Conservation (phyloP, 1,140 invertebrate species). For the Homalodisca vitripennis region DNA sequence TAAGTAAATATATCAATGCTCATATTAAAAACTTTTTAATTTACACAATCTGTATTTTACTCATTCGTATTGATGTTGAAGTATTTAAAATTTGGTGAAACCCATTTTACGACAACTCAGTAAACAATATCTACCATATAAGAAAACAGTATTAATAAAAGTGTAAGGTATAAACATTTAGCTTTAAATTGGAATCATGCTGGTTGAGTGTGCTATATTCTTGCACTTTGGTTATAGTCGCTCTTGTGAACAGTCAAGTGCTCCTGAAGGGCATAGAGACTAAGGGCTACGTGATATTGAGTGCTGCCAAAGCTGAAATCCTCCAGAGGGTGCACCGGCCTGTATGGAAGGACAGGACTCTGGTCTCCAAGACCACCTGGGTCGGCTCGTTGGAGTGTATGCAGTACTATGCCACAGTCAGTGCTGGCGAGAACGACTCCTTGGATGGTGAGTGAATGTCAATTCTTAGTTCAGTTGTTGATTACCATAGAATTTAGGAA, state of each 20-base stretch:
- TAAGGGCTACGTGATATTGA: slow-evolving; percentile 94
- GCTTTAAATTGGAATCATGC: neutral
- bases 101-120: no score
- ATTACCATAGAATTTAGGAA: no score
- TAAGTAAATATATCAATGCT: no score
- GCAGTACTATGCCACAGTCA: slow-evolving; percentile 98
- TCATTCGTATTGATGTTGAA: no score
- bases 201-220: slow-evolving; percentile 3
- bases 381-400: slow-evolving; percentile 93
- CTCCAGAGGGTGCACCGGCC: slow-evolving; percentile 87
- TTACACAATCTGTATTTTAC: no score
- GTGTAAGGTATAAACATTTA: no score
- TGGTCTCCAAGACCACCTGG: slow-evolving; percentile 95
- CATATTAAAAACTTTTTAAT: no score
- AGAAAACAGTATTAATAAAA: no score
- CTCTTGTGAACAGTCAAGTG: slow-evolving; percentile 94
- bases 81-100: no score
- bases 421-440: slow-evolving; percentile 72
- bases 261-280: slow-evolving; percentile 95
- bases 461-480: no score
- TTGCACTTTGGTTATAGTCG: slow-evolving; percentile 77
- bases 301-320: slow-evolving; percentile 93
- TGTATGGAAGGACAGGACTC: slow-evolving; percentile 84
- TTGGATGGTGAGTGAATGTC: slow-evolving; percentile 48
- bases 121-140: no score